Base-by-base conservation (phyloP, 2,113 vertebrate species). In the Chrysemys picta region DNA sequence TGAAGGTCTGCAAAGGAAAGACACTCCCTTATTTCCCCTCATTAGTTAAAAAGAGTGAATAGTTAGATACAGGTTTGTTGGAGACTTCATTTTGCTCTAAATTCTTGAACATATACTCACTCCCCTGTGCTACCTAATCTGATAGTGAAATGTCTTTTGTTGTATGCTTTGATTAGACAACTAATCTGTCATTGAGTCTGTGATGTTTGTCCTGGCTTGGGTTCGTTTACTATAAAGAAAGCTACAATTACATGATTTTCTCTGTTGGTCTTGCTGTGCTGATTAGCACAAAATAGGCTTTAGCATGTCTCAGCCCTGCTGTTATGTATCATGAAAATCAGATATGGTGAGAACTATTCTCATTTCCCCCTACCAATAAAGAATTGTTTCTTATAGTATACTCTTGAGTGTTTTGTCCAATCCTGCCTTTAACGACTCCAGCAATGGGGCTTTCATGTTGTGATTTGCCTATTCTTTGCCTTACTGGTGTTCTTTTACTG, bases 281-380 rank as follows among this genome's bases (percentile, higher is more conserved):
- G 57, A 95, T 95, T 82, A 97, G 82, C 91, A 93, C 82, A 75
- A 92, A 91, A 16, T 9, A 85, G 76, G 57, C 79, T 89, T 72
- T 78, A 87, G 80, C 29, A 84, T 31, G 29, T 27, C 16, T 53
- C 57, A 80, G 47, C 42, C 53, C 78, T 90, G 53, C 50, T 96
- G 85, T n/a, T 96, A 86, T 80, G 85, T 84, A 90, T 24, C 3
- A 1, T 47, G 88, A 38, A 88, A 84, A 95, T 85, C 54, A 76
- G 81, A 94, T 89, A 93, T 59, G 72, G 75, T 49, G 90, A 88
- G 89, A 96, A 95, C 87, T 75, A 93, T 93, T 96, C 85, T 57
- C 35, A n/a, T 87, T 29, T 54, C 22, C 90, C 6, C 13, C 62
- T 92, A 35, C 31, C 45, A 57, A 13, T 4, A 38, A 75, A 94